Evolutionary conservation across 2,888 invertebrate genomes (phyloP).

Genomic region (Lepas anatifera): DNA sequence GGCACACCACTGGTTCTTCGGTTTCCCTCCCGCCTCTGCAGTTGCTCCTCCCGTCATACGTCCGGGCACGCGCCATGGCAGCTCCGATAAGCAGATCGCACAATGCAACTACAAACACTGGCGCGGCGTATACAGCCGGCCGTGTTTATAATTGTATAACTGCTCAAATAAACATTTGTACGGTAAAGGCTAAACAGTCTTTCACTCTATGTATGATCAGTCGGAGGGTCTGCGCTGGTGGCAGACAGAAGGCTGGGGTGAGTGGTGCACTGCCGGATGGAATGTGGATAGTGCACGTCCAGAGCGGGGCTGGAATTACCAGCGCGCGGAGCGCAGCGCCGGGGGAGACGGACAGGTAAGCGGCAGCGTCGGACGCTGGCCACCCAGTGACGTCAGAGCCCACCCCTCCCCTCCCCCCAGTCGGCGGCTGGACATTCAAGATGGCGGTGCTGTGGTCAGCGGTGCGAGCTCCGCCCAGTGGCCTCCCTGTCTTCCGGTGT

Average conservation of each 20-base stretch:
- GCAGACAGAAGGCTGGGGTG: not conserved
- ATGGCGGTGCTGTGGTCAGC: not conserved
- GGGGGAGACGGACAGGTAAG: no score
- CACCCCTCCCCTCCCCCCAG: not conserved
- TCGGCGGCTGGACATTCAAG: not conserved
- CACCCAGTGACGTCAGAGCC: no score
- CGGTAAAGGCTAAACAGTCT: slow-evolving; percentile 9
- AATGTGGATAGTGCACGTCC: not conserved
- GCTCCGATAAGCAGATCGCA: slow-evolving; percentile 3
- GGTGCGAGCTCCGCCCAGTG: not conserved
- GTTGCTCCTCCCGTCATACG: not conserved
- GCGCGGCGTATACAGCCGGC: slow-evolving; percentile 1
- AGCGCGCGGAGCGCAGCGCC: no score
- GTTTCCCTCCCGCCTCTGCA: not conserved
- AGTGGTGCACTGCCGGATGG: not conserved
- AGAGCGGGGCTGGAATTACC: no score
- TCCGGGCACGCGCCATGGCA: not conserved
- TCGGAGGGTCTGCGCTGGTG: not conserved
- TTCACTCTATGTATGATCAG: slow-evolving; percentile 12
- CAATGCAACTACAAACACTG: slow-evolving; percentile 10
- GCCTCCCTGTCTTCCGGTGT: no score
- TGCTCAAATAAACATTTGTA: slow-evolving; percentile 12
- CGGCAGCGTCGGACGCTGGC: no score
- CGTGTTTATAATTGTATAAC: slow-evolving; percentile 12
- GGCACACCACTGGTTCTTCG: no score